A percentile compares a stretch with the other conserved stretches of the same genome.
Evolutionary conservation across 2,113 vertebrate genomes (phyloP).

Genomic region (Holacanthus passer): DNA sequence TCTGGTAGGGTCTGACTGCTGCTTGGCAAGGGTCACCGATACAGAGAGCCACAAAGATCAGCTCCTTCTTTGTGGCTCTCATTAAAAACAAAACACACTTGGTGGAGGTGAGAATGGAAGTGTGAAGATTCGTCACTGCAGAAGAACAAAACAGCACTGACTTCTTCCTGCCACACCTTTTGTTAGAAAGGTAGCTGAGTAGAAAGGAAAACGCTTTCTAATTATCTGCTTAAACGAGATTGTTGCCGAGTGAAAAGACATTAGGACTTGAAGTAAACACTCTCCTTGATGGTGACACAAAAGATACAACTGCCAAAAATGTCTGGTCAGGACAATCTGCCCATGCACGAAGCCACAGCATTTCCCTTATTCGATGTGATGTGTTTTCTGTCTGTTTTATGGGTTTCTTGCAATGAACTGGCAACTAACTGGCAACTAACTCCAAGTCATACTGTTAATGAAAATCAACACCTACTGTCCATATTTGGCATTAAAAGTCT

Average conservation of each 20-base stretch:
- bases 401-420: background rate
- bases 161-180: background rate
- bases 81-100: conserved; percentile 8
- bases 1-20: conserved; percentile 50
- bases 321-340: background rate
- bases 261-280: background rate
- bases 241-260: background rate
- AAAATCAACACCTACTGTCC: background rate
- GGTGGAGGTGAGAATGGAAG: conserved; percentile 37
- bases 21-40: conserved; percentile 63
- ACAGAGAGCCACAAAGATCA: conserved; percentile 24
- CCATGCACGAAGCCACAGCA: background rate
- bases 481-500: background rate
- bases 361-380: background rate
- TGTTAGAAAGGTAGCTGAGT: background rate
- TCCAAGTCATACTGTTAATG: no score
- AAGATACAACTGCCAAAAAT: background rate
- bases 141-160: conserved; percentile 1
- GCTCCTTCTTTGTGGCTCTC: no score
- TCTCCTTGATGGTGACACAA: conserved; percentile 2
- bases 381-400: background rate
- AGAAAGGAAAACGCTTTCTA: background rate
- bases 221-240: conserved; percentile 9
- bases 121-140: conserved; percentile 2
- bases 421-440: background rate